Base-by-base conservation (phyloP, 2,888 invertebrate genomes). In the Eucera pruinosa region DNA sequence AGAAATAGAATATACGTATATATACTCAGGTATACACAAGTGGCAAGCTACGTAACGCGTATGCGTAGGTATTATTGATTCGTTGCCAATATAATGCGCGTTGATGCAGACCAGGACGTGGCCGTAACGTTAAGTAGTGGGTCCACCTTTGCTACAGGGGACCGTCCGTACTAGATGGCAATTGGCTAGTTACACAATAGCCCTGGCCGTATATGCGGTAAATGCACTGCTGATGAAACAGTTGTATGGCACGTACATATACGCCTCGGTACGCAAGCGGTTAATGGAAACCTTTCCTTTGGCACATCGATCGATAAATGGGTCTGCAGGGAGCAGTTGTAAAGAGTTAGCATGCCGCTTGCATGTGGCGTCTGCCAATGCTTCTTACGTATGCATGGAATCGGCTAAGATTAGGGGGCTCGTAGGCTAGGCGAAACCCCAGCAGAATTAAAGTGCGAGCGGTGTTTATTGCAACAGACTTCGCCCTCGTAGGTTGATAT, bases 231-330 rank as follows among this genome's bases (percentile, higher is more conserved):
- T 64, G 83, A 80, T 61, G 80, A 54, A 75, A 79, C 70, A 54
- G 50, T 70, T 74, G 66, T 66, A 62, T 25, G 33, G 27, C 47
- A 27, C 30, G 97, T 97, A 3, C 94, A 97, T 64, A 98, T 98
- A 92, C 97, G 30, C 94, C 2, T 98, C 98, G 98, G 99, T 98
- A 92, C 93, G 79, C 76, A n/a, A n/a, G 82, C 75, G 82, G 80
- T 83, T 86, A 86, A 88, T 88, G 87, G 87, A 86, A 87, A 87
- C 84, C 83, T 83, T 81, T 81, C 78, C 75, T 76, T 70, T 67
- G 64, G 76, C 70, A 68, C 33, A 52, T 33, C 69, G 86, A 87
- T 87, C 87, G 85, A 87, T 87, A 86, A 73, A 85, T 80, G 80
- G 80, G 70, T 71, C 78, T 64, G 58, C 72, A 43, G 70, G 73